Evolutionary conservation across 2,888 invertebrate species (phyloP), one percentile per base, ranked within the genome.

Genomic region (Panorpa germanica): DNA sequence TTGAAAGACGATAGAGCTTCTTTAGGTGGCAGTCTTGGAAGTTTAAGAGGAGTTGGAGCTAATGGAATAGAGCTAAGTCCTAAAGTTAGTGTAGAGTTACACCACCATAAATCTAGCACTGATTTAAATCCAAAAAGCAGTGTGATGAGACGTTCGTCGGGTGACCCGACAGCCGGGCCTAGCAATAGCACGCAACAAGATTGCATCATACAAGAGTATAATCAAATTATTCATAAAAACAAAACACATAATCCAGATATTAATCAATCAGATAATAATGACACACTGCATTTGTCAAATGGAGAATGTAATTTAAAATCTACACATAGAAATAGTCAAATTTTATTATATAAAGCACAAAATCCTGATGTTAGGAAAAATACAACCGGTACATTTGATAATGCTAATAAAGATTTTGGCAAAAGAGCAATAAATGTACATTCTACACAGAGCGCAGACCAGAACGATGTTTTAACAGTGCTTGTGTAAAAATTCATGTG

Each of bases 301-400:
- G n/a, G n/a, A n/a, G n/a, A n/a, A n/a, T n/a, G n/a, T n/a, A n/a
- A n/a, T n/a, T n/a, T n/a, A n/a, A n/a, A n/a, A n/a, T n/a, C n/a
- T n/a, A 34, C 33, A n/a, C 65, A 65, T 43, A 53, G 65, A 24
- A 62, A 59, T 45, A 67, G 64, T 37, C 65, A 69, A 44, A 69
- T 75, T 41, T 57, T 73, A 51, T 60, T 81, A 37, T 81, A 78
- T 56, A 83, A 85, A 57, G 76, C 82, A 36, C 81, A 80, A 49
- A 80, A 81, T 52, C 70, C 76, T 29, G 82, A 82, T 50, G 75
- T 80, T 51, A 66, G 77, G 44, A 82, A 82, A 57, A 81, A 80
- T 53, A 81, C 80, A 29, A 75, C 76, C 35, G 70, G 70, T 26
- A 50, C 51, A 28, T 42, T 54, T 36, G 54, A 54, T 28, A 54